A percentile compares a stretch with the other conserved stretches of the same genome.
Conservation (phyloP, 92 coral and sea anemone species). For the Actinostola sp. region DNA sequence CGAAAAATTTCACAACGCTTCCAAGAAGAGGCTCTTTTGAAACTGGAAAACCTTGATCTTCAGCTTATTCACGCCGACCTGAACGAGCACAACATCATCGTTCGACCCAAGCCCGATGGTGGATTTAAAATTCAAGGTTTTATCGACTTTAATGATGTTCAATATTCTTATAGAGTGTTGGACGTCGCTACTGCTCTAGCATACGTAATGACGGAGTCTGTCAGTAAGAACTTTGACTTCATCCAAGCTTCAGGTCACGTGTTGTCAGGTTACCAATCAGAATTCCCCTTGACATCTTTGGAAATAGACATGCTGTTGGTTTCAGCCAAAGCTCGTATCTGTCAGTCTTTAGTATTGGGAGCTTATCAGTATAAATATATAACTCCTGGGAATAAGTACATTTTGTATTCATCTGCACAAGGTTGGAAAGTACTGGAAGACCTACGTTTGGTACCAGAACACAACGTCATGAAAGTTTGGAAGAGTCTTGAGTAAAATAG, state of each 20-base stretch:
- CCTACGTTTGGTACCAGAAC: conserved; percentile 8
- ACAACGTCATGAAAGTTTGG: conserved; percentile 32
- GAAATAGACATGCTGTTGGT: conserved; percentile 31
- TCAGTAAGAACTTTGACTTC: conserved; percentile 3
- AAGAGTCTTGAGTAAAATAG: no score
- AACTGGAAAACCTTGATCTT: neutral
- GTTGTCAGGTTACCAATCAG: conserved; percentile 52
- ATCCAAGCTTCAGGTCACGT: conserved; percentile 30
- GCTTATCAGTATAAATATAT: conserved; percentile 28
- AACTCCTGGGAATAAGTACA: no score
- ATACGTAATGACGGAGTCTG: conserved; percentile 36
- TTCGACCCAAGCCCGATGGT: conserved; percentile 10
- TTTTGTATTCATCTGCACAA: no score
- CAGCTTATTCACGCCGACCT: conserved; percentile 11
- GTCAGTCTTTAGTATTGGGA: conserved; percentile 53
- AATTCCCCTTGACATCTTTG: conserved; percentile 26
- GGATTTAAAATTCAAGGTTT: conserved; percentile 23
- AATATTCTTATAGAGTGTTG: conserved; percentile 40
- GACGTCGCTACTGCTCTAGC: conserved; percentile 47
- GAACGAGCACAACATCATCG: conserved; percentile 36
- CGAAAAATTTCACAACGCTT: conserved; percentile 2
- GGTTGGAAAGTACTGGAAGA: conserved; percentile 53
- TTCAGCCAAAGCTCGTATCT: conserved; percentile 29
- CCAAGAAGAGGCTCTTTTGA: neutral
- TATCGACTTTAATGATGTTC: conserved; percentile 38